Conservation (phyloP, 2,888 invertebrate species). For the Hirtodrosophila duncani region DNA sequence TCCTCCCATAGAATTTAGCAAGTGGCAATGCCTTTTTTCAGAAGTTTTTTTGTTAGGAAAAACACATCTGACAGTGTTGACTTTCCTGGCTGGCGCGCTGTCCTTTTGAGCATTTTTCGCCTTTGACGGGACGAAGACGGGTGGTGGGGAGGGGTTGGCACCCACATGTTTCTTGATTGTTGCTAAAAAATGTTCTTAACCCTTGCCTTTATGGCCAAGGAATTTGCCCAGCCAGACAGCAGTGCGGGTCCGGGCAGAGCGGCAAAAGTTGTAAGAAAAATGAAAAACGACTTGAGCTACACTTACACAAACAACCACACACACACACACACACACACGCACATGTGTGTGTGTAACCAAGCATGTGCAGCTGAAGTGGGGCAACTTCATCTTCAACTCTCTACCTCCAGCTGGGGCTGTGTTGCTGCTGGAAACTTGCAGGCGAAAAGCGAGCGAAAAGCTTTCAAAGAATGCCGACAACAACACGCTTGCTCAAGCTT, state of each 20-base stretch:
- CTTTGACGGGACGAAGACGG: too few species aligned
- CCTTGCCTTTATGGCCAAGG: constrained; percentile 13
- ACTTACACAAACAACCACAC: constrained; percentile 12
- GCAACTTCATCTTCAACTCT: constrained; percentile 60
- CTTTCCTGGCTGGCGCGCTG: too few species aligned
- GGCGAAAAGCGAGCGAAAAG: neutral
- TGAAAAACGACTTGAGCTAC: constrained; percentile 45
- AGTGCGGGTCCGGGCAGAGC: constrained; percentile 6
- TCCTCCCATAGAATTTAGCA: too few species aligned
- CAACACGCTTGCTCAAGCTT: constrained; percentile 16
- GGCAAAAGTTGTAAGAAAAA: constrained; percentile 45
- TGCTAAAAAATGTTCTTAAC: too few species aligned
- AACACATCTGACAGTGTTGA: too few species aligned
- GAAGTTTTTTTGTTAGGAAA: too few species aligned
- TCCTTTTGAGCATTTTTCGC: too few species aligned
- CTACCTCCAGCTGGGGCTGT: constrained; percentile 58
- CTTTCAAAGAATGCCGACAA: constrained; percentile 67
- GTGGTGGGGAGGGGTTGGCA: too few species aligned
- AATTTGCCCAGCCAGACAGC: constrained; percentile 22
- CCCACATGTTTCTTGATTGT: too few species aligned
- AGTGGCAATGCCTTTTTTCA: too few species aligned
- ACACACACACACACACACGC: neutral
- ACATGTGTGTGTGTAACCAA: constrained; percentile 20
- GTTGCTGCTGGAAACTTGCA: constrained; percentile 18
- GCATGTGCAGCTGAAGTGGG: constrained; percentile 49